Evolutionary conservation across 2,888 invertebrate species (phyloP).

Genomic region (Agrotis segetum): DNA sequence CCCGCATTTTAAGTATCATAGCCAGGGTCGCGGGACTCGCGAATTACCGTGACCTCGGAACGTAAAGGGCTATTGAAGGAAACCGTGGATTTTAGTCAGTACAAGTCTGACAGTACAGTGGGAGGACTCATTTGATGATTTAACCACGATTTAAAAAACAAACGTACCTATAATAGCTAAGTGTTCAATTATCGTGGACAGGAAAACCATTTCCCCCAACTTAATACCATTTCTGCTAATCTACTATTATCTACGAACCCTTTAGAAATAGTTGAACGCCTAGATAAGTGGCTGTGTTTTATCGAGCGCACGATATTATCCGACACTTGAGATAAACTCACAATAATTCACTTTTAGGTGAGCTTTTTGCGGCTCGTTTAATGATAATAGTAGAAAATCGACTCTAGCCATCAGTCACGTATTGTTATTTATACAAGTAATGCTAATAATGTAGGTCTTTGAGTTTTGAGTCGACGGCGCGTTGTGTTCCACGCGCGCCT

Average conservation of each 20-base stretch:
- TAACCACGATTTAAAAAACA: too few relatives aligned
- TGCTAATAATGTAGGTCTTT: conserved; percentile 58
- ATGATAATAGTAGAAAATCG: conserved; percentile 63
- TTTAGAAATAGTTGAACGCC: conserved; percentile 50
- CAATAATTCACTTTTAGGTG: conserved; percentile 69
- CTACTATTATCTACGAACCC: conserved; percentile 53
- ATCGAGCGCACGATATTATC: conserved; percentile 58
- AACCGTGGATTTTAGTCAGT: too few relatives aligned
- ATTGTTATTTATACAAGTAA: conserved; percentile 59
- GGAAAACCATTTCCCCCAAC: conserved; percentile 23
- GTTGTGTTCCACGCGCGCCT: too few relatives aligned
- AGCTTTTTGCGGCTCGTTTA: conserved; percentile 70
- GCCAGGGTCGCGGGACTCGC: too few relatives aligned
- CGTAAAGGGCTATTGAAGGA: too few relatives aligned
- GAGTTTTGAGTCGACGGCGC: too few relatives aligned
- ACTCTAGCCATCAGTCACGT: conserved; percentile 46
- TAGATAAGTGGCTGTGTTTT: conserved; percentile 62
- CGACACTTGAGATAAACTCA: conserved; percentile 64
- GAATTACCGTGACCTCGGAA: too few relatives aligned
- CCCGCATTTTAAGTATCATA: too few relatives aligned
- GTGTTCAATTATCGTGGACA: conserved; percentile 28
- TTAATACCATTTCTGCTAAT: conserved; percentile 31
- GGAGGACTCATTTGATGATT: too few relatives aligned
- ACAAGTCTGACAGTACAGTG: too few relatives aligned
- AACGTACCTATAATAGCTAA: conserved; percentile 1